Evolutionary conservation across 2,888 invertebrate species (phyloP), one percentile per base, ranked within the genome.

Genomic region (Callinectes sapidus): DNA sequence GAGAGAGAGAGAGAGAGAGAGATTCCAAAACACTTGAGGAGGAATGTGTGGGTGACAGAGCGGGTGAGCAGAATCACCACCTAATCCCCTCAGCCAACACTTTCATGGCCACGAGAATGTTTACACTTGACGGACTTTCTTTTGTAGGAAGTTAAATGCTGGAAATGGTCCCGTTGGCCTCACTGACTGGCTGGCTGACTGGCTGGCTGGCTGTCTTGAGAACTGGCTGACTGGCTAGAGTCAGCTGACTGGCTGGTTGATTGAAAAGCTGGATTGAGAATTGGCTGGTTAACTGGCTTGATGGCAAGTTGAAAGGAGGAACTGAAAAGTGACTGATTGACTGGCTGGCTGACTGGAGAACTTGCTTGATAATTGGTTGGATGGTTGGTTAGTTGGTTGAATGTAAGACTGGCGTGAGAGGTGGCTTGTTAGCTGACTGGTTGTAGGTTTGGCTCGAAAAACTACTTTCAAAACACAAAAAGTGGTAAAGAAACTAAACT

Each of bases 71-170:
- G 88, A 91, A 91, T 89, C 91, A 91, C 90, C 90, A 16, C 88
- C 88, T 81, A 55, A 91, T 88, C 81, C 88, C 35, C 81, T 77
- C 42, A 91, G 88, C 88, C 91, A 88, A 91, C 66, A 92, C 92
- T 92, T 92, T 86, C 90, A 92, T 61, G 90, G 55, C 92, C 92
- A 90, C 90, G 48, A 92, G 92, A 92, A 92, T 92, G 92, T 90
- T 92, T 90, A 92, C 92, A 92, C 90, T 71, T 89, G 92, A 92
- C 86, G 90, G 87, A 71, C n/a, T 89, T n/a, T 90, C 90, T 71
- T 92, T 92, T 92, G 90, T 92, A 81, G 71, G 42, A 61, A 66
- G 90, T 90, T 90, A 92, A 92, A 90, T 66, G 92, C 90, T 90
- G 92, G 92, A 92, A 86, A 90, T 54, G 61, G 91, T 88, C 66